Evolutionary conservation across 2,797 vertebrate genomes (phyloP).

Genomic region (Hoplostethus mediterraneus): DNA sequence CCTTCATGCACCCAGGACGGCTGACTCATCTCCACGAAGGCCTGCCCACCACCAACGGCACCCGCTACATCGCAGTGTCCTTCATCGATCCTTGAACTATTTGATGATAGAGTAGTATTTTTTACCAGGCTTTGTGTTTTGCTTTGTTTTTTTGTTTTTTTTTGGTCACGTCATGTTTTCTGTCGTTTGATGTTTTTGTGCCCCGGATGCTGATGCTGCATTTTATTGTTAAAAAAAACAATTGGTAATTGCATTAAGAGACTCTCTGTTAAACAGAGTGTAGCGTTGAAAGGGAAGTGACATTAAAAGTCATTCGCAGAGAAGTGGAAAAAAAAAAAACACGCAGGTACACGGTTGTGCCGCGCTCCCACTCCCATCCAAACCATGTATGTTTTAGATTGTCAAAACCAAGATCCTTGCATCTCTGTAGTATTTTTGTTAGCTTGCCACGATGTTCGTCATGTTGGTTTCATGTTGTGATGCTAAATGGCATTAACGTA

Average conservation of each 20-base stretch:
- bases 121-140: slow-evolving; percentile 27
- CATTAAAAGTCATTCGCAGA: slow-evolving; percentile 28
- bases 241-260: slow-evolving; percentile 31
- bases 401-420: slow-evolving; percentile 5
- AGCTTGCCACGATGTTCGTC: slow-evolving; percentile 13
- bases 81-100: slow-evolving; percentile 93
- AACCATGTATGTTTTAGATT: slow-evolving; percentile 6
- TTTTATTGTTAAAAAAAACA: slow-evolving; percentile 56
- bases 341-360: background rate
- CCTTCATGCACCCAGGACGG: slow-evolving; percentile 97
- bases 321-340: background rate
- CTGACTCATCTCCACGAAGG: slow-evolving; percentile 98
- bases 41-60: slow-evolving; percentile 95
- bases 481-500: slow-evolving; percentile 8
- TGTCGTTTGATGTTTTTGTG: slow-evolving; percentile 21
- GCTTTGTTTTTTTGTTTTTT: slow-evolving; percentile 13
- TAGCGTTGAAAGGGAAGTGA: slow-evolving; percentile 37
- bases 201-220: slow-evolving; percentile 37
- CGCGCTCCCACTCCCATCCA: too few relatives aligned
- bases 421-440: slow-evolving; percentile 24
- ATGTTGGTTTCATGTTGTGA: slow-evolving; percentile 8
- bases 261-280: slow-evolving; percentile 82
- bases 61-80: slow-evolving; percentile 97
- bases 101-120: slow-evolving; percentile 10
- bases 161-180: slow-evolving; percentile 35